Evolutionary conservation across 2,888 invertebrate species (phyloP), one percentile per base, ranked within the genome.

Genomic region (Kuschelorhynchus macadamiae): DNA sequence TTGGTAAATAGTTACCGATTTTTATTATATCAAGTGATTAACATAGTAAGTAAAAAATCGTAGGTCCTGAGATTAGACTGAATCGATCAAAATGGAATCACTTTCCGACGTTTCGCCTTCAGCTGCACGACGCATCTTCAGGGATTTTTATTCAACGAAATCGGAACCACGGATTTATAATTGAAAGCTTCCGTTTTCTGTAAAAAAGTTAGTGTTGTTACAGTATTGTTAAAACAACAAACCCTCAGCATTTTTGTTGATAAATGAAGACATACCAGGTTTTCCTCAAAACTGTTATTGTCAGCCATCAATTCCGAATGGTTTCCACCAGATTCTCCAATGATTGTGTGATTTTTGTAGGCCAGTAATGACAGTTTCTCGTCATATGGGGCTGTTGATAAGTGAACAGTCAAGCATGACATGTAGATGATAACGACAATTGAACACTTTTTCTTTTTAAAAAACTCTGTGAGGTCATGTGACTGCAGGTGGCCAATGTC

Each of bases 401-500:
- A 72, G 73, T 83, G 83, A 8, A 82, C 73, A 11, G 80, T 71
- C 41, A 83, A 71, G 61, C 82, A 82, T 21, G 72, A 60, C 2
- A 79, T 55, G 50, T 84, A 83, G 11, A 83, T 63, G 2, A 81
- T 21, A 41, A 83, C 77, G 9, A 82, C 79, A 25, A 81, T 55
- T 30, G 76, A 76, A 72, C 79, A 78, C 71, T 79, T 80, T 39
- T 79, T 78, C 62, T 77, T 76, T 30, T 77, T 76, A 30, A 80
- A 72, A 25, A 82, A 71, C 56, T 80, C 80, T 39, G 71, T 74
- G 11, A 81, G 42, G 41, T 79, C 77, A 30, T 74, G 70, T 18
- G 74, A 61, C 42, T 79, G 77, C 32, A 82, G 72, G 57, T 81
- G 81, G 30, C 81, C 81, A 53, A 83, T 72, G 69, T 84, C 84